phyloP scores from a whole-genome alignment of 1,140 invertebrate species.

The Tigriopus japonicus region DNA sequence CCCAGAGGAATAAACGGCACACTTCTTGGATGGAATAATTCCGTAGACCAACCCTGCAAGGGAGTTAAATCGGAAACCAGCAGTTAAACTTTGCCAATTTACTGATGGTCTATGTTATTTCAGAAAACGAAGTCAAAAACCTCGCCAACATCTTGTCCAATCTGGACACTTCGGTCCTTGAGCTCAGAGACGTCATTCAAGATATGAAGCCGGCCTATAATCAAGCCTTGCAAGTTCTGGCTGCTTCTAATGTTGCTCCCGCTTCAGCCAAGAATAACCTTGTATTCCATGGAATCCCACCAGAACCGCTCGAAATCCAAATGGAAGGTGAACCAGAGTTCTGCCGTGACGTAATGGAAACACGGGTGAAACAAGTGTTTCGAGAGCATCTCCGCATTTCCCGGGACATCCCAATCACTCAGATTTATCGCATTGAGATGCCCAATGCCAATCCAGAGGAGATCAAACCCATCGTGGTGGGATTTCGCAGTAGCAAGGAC shows the following conservation, averaged over 20 bases:
- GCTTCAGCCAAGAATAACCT: conserved; percentile 10
- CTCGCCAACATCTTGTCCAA: not conserved
- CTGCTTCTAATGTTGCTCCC: not conserved
- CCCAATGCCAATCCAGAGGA: not conserved
- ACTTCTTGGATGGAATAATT: too few relatives aligned
- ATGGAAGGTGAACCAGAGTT: conserved; percentile 4
- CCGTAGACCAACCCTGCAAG: too few relatives aligned
- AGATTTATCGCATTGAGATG: not conserved
- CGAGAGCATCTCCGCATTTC: conserved; percentile 6
- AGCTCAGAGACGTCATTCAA: not conserved
- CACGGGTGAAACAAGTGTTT: conserved; percentile 1
- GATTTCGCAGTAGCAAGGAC: not conserved
- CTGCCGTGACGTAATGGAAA: conserved; percentile 4
- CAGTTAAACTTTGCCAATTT: too few relatives aligned
- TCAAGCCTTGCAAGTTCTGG: not conserved
- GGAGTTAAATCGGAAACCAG: too few relatives aligned
- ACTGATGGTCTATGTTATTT: too few relatives aligned
- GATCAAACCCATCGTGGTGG: not conserved
- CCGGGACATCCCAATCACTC: conserved; percentile 6
- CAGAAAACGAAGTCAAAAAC: not conserved
- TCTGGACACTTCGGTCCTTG: not conserved
- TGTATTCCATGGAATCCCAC: not conserved
- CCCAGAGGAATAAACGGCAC: too few relatives aligned
- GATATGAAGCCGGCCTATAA: not conserved
- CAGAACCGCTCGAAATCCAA: not conserved